phyloP scores from a whole-genome alignment of 2,113 vertebrate species.

The Solea solea region DNA sequence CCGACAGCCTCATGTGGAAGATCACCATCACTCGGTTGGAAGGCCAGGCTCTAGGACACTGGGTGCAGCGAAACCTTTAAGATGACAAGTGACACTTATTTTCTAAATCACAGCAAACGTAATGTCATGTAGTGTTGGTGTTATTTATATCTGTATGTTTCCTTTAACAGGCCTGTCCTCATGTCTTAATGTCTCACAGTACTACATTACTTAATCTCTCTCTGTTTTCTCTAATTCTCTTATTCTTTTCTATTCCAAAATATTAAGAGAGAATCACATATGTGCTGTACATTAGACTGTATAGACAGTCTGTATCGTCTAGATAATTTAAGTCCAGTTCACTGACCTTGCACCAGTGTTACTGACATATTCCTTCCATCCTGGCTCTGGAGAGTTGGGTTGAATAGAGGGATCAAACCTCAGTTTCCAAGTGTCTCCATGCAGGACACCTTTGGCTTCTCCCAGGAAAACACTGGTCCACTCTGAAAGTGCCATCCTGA shows the following conservation, averaged over 20 bases:
- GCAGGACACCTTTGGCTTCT: slow-evolving; percentile 7
- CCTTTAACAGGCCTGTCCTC: too few relatives aligned
- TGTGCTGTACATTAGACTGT: not conserved
- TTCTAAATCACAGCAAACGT: not conserved
- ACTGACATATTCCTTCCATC: slow-evolving; percentile 67
- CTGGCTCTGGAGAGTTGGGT: accelerated
- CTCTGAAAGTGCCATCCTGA: slow-evolving; percentile 36
- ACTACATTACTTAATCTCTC: too few relatives aligned
- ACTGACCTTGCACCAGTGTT: slow-evolving; percentile 67
- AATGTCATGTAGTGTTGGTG: not conserved
- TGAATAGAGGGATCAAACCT: slow-evolving; percentile 56
- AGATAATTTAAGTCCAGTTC: too few relatives aligned
- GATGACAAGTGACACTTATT: not conserved
- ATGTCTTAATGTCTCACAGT: too few relatives aligned
- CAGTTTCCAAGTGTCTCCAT: slow-evolving; percentile 58
- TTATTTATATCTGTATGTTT: not conserved
- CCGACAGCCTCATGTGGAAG: slow-evolving; percentile 55
- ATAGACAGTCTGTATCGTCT: not conserved
- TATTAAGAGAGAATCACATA: too few relatives aligned
- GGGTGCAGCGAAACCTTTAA: slow-evolving; percentile 82
- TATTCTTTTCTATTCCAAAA: too few relatives aligned
- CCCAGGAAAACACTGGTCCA: slow-evolving; percentile 55
- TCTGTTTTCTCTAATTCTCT: too few relatives aligned
- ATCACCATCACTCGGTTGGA: slow-evolving; percentile 79
- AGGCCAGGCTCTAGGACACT: slow-evolving; percentile 79